A percentile compares a stretch with the other conserved stretches of the same genome.
Evolutionary conservation across 1,140 invertebrate genomes (phyloP).

Genomic region (Saccostrea cuccullata): DNA sequence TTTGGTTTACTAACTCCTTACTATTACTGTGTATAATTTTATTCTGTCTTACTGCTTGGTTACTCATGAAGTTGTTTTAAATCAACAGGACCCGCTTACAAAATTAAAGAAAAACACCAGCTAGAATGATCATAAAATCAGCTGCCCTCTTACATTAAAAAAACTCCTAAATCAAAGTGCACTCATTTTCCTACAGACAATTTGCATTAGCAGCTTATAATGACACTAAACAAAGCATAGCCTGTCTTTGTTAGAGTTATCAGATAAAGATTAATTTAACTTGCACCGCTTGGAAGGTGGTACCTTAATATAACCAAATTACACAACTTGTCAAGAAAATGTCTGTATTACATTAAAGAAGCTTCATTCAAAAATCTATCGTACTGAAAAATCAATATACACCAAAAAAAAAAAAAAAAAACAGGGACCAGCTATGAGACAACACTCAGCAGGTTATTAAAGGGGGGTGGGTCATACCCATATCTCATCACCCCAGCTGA

Average conservation of each 20-base stretch:
- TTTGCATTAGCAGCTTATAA: neutral
- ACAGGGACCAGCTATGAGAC: neutral
- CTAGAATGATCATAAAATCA: neutral
- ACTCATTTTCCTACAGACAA: neutral
- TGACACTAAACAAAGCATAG: neutral
- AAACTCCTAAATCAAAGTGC: neutral
- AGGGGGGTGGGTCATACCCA: neutral
- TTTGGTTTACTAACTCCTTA: no score
- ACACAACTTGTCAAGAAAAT: neutral
- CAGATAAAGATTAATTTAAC: neutral
- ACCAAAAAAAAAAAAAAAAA: neutral
- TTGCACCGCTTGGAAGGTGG: neutral
- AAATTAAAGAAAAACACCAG: neutral
- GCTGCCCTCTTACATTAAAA: neutral
- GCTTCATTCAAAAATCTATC: neutral
- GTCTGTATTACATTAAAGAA: neutral
- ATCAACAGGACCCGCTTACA: neutral
- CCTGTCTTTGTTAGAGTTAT: neutral
- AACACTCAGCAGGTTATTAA: neutral
- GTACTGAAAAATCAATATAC: neutral
- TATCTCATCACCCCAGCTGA: neutral
- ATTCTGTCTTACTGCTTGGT: neutral
- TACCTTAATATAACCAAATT: neutral
- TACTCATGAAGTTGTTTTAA: neutral
- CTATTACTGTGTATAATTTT: no score